These are phyloP conservation scores for Drosophila atripex DNA, from an alignment of 2,888 invertebrate genomes.

Conservation along the genomic window DNA sequence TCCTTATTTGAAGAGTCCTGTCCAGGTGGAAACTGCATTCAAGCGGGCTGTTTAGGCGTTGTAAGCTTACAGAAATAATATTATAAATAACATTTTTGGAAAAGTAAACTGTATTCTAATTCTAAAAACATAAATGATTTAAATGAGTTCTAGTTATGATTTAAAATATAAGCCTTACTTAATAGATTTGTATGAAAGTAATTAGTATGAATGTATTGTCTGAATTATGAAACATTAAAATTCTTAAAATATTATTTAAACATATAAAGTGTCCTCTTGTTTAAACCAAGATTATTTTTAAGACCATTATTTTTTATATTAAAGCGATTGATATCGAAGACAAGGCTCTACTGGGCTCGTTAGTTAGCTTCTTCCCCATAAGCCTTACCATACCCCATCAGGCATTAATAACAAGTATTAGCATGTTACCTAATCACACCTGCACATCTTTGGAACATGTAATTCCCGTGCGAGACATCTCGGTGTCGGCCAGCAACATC, in stretches of 20 bases:
- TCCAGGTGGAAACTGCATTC: constrained; percentile 7
- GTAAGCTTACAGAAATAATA: background rate
- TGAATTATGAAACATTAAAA: background rate
- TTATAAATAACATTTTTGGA: background rate
- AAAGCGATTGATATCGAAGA: background rate
- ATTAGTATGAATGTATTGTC: background rate
- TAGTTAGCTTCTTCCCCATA: background rate
- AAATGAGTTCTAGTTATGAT: too few species aligned
- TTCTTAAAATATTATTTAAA: background rate
- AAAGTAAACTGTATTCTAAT: too few species aligned
- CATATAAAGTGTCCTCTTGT: background rate
- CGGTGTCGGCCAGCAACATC: constrained; percentile 34
- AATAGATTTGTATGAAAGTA: too few species aligned
- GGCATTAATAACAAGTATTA: constrained; percentile 36
- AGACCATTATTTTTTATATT: background rate
- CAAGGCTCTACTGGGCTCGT: constrained; percentile 5
- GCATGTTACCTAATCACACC: constrained; percentile 30
- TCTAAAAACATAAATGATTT: too few species aligned
- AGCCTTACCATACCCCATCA: background rate
- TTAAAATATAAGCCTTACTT: too few species aligned
- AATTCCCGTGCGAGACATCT: constrained; percentile 34
- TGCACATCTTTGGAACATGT: constrained; percentile 23
- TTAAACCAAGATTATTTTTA: background rate
- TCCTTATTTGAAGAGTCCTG: constrained; percentile 3
- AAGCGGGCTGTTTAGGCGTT: background rate